Conservation (phyloP, 2,888 invertebrate species). For the Halictus ligatus region DNA sequence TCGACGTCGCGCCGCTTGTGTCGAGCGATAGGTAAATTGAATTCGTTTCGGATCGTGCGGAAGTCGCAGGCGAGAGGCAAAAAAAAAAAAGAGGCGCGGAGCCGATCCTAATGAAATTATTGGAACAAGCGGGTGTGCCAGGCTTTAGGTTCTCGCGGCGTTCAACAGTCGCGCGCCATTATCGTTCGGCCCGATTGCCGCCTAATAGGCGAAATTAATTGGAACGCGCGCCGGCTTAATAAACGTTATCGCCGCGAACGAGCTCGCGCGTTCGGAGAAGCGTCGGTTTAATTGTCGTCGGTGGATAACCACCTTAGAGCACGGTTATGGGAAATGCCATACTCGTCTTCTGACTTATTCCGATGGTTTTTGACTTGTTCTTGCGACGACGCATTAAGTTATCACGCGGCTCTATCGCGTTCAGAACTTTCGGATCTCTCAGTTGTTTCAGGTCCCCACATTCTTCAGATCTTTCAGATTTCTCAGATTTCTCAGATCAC, state of each 20-base stretch:
- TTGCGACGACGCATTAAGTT: not conserved
- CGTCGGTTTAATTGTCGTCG: constrained; percentile 14
- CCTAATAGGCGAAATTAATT: constrained; percentile 62
- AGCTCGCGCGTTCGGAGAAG: not conserved
- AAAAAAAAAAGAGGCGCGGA: not conserved
- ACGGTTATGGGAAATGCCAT: not conserved
- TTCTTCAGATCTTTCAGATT: too few species aligned
- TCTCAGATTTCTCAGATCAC: too few species aligned
- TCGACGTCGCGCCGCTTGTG: constrained; percentile 13
- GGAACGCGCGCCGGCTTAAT: constrained; percentile 53
- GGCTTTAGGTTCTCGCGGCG: not conserved
- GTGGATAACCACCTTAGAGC: constrained; percentile 2
- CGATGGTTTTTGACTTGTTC: not conserved
- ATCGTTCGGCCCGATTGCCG: constrained; percentile 49
- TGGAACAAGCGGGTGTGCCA: constrained; percentile 36
- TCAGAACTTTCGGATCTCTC: not conserved
- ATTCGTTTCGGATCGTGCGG: constrained; percentile 23
- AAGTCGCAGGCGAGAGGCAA: not conserved
- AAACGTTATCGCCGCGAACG: constrained; percentile 37
- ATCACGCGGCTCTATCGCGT: not conserved
- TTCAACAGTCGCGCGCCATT: constrained; percentile 20
- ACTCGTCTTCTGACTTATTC: not conserved
- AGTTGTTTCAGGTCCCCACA: too few species aligned
- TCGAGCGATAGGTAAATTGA: constrained; percentile 35
- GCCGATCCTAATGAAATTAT: constrained; percentile 64